These are phyloP conservation scores for Enteromius thamalakanensis DNA, from an alignment of 2,797 vertebrate species.

Conservation along the genomic window DNA sequence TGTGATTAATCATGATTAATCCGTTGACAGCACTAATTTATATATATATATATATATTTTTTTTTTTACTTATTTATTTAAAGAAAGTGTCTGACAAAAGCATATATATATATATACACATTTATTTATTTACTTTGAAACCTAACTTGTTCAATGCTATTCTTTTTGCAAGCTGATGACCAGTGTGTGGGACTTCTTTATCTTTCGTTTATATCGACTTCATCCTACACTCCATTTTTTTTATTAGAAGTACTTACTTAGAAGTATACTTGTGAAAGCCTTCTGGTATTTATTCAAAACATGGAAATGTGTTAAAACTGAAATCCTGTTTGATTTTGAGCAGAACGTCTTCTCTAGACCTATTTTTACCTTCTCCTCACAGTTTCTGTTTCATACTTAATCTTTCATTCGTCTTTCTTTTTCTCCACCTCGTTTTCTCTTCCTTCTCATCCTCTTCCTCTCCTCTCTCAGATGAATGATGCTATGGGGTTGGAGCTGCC, in stretches of 20 bases:
- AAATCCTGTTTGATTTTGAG: slow-evolving; percentile 9
- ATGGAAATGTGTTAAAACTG: background rate
- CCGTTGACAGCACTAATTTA: too few relatives aligned
- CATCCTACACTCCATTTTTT: background rate
- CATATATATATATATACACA: too few relatives aligned
- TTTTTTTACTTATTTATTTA: background rate
- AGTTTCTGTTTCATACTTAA: slow-evolving; percentile 19
- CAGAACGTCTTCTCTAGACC: background rate
- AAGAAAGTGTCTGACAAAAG: background rate
- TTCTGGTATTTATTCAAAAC: slow-evolving; percentile 25
- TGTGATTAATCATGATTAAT: too few relatives aligned
- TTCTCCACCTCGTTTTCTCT: slow-evolving; percentile 23
- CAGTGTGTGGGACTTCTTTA: slow-evolving; percentile 9
- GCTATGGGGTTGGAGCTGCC: slow-evolving; percentile 99
- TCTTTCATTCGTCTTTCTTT: background rate
- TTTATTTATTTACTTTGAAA: background rate
- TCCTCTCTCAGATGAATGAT: slow-evolving; percentile 93
- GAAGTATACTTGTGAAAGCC: slow-evolving; percentile 9
- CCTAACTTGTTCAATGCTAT: background rate
- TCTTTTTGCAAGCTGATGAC: background rate
- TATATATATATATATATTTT: too few relatives aligned
- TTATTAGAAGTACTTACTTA: slow-evolving; percentile 25
- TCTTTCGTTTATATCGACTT: slow-evolving; percentile 12
- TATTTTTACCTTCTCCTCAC: slow-evolving; percentile 11
- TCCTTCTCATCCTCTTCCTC: slow-evolving; percentile 21